phyloP scores from a whole-genome alignment of 2,888 invertebrate genomes.

The Hoplodrina blanda region DNA sequence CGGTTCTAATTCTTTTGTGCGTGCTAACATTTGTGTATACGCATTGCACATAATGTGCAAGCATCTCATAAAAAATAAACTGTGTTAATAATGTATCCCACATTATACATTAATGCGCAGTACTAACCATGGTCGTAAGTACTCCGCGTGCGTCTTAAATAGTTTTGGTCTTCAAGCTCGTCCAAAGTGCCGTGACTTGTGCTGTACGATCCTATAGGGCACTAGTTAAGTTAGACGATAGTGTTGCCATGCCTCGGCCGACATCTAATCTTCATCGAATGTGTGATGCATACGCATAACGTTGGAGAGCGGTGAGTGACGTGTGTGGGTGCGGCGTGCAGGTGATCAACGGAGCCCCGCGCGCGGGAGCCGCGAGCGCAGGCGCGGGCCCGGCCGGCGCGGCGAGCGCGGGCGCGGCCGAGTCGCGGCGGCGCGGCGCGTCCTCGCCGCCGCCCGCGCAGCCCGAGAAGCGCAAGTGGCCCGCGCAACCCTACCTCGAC shows the following conservation, averaged over 20 bases:
- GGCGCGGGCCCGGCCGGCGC: conserved; percentile 69
- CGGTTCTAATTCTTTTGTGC: neutral
- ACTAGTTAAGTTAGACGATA: neutral
- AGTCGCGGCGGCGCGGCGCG: conserved; percentile 84
- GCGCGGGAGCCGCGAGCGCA: conserved; percentile 64
- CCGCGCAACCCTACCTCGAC: conserved; percentile 77
- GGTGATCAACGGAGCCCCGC: conserved; percentile 86
- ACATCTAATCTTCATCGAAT: conserved; percentile 14
- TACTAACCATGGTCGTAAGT: neutral
- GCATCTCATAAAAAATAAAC: neutral
- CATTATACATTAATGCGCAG: neutral
- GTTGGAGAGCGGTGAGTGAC: conserved; percentile 46
- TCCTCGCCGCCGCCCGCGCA: conserved; percentile 89
- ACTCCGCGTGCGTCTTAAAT: neutral
- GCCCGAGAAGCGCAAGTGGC: conserved; percentile 94
- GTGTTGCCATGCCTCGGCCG: conserved; percentile 18
- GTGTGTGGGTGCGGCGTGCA: conserved; percentile 66
- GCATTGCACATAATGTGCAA: neutral
- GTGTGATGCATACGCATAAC: conserved; percentile 17
- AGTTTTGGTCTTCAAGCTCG: neutral
- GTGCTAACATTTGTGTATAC: neutral
- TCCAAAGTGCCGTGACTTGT: neutral
- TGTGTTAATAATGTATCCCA: neutral
- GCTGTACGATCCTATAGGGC: neutral
- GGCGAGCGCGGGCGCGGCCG: conserved; percentile 68